These are phyloP conservation scores for Dendroctonus ponderosae DNA, from an alignment of 1,140 invertebrate genomes.

Conservation along the genomic window DNA sequence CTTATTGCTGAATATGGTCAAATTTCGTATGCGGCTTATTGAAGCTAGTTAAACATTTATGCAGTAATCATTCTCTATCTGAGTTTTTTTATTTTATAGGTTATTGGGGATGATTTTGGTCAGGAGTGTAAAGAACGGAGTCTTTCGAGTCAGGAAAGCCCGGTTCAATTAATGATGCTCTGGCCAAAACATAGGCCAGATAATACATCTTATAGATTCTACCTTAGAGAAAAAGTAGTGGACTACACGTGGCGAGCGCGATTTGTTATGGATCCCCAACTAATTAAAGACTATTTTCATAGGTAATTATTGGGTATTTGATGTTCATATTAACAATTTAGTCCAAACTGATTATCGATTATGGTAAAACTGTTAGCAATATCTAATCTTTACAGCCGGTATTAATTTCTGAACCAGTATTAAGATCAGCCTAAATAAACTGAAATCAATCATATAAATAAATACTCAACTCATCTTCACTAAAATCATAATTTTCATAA, in stretches of 20 bases:
- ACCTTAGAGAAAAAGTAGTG: conserved; percentile 76
- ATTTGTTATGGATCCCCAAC: conserved; percentile 84
- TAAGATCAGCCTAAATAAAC: no score
- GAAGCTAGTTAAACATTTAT: not conserved
- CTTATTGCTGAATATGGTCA: not conserved
- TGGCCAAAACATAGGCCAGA: conserved; percentile 76
- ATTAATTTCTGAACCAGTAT: no score
- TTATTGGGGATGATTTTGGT: conserved; percentile 72
- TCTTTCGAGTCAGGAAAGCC: conserved; percentile 80
- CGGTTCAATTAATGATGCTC: conserved; percentile 87
- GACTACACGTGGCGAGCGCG: conserved; percentile 81
- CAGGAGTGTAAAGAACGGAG: conserved; percentile 91
- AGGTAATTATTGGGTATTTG: conserved; percentile 46
- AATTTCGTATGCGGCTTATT: not conserved
- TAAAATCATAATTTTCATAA: no score
- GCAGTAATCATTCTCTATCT: conserved; percentile 55
- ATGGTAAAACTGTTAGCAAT: no score
- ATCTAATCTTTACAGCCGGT: no score
- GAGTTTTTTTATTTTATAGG: conserved; percentile 13
- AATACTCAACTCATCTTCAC: no score
- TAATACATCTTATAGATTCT: conserved; percentile 64
- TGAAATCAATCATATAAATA: no score
- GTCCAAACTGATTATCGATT: no score
- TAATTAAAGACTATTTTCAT: conserved; percentile 87
- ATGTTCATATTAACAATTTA: not conserved